A percentile compares a stretch with the other conserved stretches of the same genome.
Evolutionary conservation across 2,888 invertebrate species (phyloP).

Genomic region (Sisyra nigra): DNA sequence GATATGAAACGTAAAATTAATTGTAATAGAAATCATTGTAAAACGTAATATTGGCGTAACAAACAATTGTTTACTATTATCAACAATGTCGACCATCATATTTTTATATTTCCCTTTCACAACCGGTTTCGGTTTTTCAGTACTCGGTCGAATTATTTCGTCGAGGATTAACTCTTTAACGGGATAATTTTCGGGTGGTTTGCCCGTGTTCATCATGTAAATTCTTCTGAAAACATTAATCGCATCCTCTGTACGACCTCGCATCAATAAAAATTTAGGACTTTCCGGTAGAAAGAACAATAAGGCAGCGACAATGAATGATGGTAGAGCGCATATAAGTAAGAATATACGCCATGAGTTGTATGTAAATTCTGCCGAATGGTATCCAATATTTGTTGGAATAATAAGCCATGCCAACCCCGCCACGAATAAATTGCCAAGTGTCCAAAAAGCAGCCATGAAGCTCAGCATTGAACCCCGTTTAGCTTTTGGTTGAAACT

Average conservation of each 20-base stretch:
- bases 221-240: constrained; percentile 67
- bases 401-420: constrained; percentile 65
- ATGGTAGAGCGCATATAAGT: constrained; percentile 74
- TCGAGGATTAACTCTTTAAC: constrained; percentile 54
- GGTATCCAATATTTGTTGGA: constrained; percentile 55
- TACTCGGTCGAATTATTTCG: constrained; percentile 28
- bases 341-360: constrained; percentile 89
- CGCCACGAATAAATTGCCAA: constrained; percentile 83
- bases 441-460: constrained; percentile 91
- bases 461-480: constrained; percentile 85
- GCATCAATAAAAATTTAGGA: constrained; percentile 72
- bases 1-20: constrained; percentile 87
- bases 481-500: constrained; percentile 82
- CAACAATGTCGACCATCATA: constrained; percentile 61
- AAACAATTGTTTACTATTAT: constrained; percentile 69
- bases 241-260: constrained; percentile 65
- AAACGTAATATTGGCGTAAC: constrained; percentile 67
- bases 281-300: constrained; percentile 78
- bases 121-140: constrained; percentile 27
- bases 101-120: constrained; percentile 49
- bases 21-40: constrained; percentile 69
- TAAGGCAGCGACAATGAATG: constrained; percentile 69
- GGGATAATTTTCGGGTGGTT: constrained; percentile 55
- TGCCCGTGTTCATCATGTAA: constrained; percentile 67
- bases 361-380: constrained; percentile 53